Conservation (phyloP, 2,888 invertebrate genomes). For the Stenodera caucasica region DNA sequence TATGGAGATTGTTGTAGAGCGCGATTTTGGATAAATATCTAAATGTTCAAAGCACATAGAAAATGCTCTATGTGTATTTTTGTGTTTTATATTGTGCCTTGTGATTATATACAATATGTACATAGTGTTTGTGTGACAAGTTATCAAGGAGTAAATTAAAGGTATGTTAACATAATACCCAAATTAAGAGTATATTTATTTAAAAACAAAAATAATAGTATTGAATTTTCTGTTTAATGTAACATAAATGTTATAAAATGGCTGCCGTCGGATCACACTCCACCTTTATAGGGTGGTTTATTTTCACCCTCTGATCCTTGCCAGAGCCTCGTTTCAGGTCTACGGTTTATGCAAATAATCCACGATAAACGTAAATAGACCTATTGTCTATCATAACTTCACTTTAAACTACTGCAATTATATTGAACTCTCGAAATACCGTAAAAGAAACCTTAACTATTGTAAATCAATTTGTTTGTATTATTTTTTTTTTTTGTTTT, state of each 20-base stretch:
- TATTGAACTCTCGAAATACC: not conserved
- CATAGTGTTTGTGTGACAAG: slow-evolving; percentile 29
- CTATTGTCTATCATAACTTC: slow-evolving; percentile 5
- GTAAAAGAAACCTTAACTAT: not conserved
- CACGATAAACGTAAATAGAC: not conserved
- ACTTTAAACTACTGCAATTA: not conserved
- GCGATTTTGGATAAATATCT: slow-evolving; percentile 14
- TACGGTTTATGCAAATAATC: slow-evolving; percentile 4
- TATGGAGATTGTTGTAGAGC: slow-evolving; percentile 4
- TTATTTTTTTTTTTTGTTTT: slow-evolving; percentile 16
- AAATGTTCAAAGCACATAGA: slow-evolving; percentile 28
- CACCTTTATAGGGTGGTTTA: slow-evolving; percentile 6
- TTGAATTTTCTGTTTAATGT: slow-evolving; percentile 20
- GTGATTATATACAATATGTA: slow-evolving; percentile 35
- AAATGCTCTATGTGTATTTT: slow-evolving; percentile 31
- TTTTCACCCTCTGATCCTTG: slow-evolving; percentile 16
- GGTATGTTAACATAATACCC: slow-evolving; percentile 23
- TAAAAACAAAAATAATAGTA: slow-evolving; percentile 19
- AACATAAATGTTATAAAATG: slow-evolving; percentile 25
- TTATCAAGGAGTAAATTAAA: slow-evolving; percentile 27
- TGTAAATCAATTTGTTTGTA: not conserved
- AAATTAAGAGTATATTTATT: not conserved
- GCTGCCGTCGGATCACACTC: slow-evolving; percentile 26
- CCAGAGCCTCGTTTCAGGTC: not conserved
- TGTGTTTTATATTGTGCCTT: slow-evolving; percentile 35